Percentiles rank a stretch among this genome's conserved stretches.
Conservation (phyloP, 2,113 vertebrate genomes). For the Epinephelus fuscoguttatus region DNA sequence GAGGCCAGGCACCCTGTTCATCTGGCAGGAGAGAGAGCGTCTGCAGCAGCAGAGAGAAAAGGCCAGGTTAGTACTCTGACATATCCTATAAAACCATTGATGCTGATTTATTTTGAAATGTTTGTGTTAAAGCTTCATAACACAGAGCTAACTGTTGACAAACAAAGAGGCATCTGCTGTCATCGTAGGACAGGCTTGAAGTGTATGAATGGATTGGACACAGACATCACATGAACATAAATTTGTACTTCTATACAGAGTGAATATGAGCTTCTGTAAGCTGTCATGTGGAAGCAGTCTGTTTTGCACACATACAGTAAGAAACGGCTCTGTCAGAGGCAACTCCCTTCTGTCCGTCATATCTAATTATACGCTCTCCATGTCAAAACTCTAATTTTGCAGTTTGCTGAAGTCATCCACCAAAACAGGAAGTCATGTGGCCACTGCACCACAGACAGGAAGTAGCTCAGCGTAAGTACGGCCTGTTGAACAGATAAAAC, state of each 20-base stretch:
- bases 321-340: neutral
- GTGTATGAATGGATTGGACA: slow-evolving; percentile 5
- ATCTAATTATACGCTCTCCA: slow-evolving; percentile 11
- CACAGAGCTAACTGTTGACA: too few species aligned
- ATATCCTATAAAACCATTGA: neutral
- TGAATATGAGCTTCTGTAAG: neutral
- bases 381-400: slow-evolving; percentile 61
- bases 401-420: slow-evolving; percentile 83
- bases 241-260: neutral
- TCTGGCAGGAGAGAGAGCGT: slow-evolving; percentile 92
- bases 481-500: neutral
- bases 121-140: too few species aligned
- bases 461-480: slow-evolving; percentile 80
- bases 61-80: slow-evolving; percentile 48
- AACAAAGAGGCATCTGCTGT: neutral
- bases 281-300: neutral
- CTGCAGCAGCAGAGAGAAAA: slow-evolving; percentile 81
- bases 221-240: slow-evolving; percentile 14
- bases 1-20: slow-evolving; percentile 87
- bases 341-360: neutral
- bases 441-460: slow-evolving; percentile 79
- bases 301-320: neutral
- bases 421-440: slow-evolving; percentile 85
- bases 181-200: neutral
- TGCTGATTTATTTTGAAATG: neutral